Evolutionary conservation across 1,140 invertebrate species (phyloP), one percentile per base, ranked within the genome.

Genomic region (Polypedilum vanderplanki): DNA sequence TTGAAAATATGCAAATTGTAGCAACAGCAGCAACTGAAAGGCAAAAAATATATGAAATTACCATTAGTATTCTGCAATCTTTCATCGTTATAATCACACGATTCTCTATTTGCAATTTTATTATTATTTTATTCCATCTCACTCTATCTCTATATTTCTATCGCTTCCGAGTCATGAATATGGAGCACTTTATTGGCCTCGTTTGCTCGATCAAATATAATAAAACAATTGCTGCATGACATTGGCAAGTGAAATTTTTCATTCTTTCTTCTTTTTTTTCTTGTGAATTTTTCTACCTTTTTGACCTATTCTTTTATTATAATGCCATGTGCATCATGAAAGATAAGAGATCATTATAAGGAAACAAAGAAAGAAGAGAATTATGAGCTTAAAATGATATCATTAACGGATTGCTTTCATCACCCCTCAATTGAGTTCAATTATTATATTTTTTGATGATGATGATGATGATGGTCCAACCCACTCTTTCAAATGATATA

Each of bases 51-150:
- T 10, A 46, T 46, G 46, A n/a, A 57, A 57, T n/a, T n/a, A 15
- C 46, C 46, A 4, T 57, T n/a, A 57, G n/a, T 12, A 57, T n/a
- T 57, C 12, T 57, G 12, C 12, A 57, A 46, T n/a, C 15, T 12
- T n/a, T 57, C 12, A 57, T 57, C n/a, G n/a, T 57, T 57, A 15
- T 57, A 12, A 57, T 57, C 46, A 57, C 46, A 57, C 46, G 46
- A 57, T 57, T 57, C 46, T 57, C 46, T 57, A 57, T 57, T 57
- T 57, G 46, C 46, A 57, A 57, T 57, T 46, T 57, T 57, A 57
- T 57, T 57, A 57, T 57, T 57, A 57, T 57, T 57, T 57, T 33
- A 57, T 57, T 57, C n/a, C n/a, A n/a, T n/a, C n/a, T n/a, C n/a
- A n/a, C n/a, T n/a, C n/a, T n/a, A n/a, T n/a, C 12, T 57, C 46